Percentiles rank a stretch among this genome's conserved stretches.
Evolutionary conservation across 2,888 invertebrate species (phyloP).

Genomic region (Trachelus tabidus): DNA sequence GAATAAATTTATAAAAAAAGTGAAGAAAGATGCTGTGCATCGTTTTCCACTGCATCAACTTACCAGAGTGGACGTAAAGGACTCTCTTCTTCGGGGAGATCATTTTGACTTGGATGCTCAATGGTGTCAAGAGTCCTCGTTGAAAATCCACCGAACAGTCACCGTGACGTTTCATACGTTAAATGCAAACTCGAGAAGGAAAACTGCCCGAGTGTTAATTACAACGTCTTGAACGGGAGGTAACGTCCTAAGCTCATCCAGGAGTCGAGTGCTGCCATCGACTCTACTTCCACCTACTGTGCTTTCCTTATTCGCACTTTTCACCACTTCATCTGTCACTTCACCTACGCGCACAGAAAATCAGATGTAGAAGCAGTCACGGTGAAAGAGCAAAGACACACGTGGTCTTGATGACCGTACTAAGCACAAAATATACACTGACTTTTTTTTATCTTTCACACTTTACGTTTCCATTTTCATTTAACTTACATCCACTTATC

Average conservation of each 20-base stretch:
- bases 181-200: background rate
- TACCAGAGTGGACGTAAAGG: background rate
- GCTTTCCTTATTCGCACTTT: background rate
- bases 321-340: background rate
- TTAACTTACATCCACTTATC: background rate
- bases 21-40: background rate
- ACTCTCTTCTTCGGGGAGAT: background rate
- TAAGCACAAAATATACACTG: background rate
- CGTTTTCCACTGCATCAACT: background rate
- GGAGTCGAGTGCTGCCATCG: background rate
- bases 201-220: background rate
- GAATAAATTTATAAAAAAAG: background rate
- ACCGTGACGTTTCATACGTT: background rate
- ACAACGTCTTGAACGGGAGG: background rate
- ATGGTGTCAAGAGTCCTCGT: background rate
- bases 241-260: background rate
- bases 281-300: background rate
- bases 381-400: background rate
- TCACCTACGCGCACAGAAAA: background rate
- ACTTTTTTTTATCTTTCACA: slow-evolving; percentile 1
- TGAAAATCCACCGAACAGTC: background rate
- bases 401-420: background rate
- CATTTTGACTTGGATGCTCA: background rate
- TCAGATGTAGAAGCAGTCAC: background rate
- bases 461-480: slow-evolving; percentile 3